phyloP scores from a whole-genome alignment of 2,888 invertebrate genomes.

The Oscheius sp. region DNA sequence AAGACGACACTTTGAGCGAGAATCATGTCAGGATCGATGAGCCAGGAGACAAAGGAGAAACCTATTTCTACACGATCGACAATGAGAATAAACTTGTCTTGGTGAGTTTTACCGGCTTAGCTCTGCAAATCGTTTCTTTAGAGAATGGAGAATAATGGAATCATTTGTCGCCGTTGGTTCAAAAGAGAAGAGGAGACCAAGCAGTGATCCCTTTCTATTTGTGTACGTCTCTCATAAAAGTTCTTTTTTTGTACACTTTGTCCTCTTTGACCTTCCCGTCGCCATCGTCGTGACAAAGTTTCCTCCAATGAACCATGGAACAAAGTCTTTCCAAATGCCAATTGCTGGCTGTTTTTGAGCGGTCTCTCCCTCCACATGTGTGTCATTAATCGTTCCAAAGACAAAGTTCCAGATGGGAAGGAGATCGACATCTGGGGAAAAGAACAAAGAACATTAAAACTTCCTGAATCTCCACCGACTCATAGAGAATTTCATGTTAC shows the following conservation, averaged over 20 bases:
- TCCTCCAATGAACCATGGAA: neutral
- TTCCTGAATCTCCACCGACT: neutral
- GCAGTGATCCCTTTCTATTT: neutral
- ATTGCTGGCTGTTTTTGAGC: too few relatives aligned
- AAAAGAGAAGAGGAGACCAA: conserved; percentile 48
- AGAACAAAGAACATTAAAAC: neutral
- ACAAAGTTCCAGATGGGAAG: neutral
- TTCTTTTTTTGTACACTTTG: conserved; percentile 13
- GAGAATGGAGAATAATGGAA: conserved; percentile 65
- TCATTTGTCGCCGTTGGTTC: conserved; percentile 67
- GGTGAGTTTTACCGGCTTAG: conserved; percentile 32
- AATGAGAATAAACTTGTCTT: conserved; percentile 61
- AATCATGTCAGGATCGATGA: conserved; percentile 65
- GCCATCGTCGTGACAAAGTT: neutral
- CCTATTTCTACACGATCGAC: conserved; percentile 65
- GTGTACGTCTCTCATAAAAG: neutral
- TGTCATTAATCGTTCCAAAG: neutral
- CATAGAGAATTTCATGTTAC: neutral
- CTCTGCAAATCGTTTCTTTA: conserved; percentile 33
- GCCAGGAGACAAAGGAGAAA: conserved; percentile 63
- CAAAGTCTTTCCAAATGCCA: too few relatives aligned
- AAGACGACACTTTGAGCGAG: conserved; percentile 58
- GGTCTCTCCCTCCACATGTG: neutral
- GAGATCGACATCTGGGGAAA: neutral
- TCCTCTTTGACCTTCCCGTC: neutral